Percentiles rank a stretch among this genome's conserved stretches.
phyloP scores from a whole-genome alignment of 2,113 vertebrate species.

The Aphelocoma coerulescens region DNA sequence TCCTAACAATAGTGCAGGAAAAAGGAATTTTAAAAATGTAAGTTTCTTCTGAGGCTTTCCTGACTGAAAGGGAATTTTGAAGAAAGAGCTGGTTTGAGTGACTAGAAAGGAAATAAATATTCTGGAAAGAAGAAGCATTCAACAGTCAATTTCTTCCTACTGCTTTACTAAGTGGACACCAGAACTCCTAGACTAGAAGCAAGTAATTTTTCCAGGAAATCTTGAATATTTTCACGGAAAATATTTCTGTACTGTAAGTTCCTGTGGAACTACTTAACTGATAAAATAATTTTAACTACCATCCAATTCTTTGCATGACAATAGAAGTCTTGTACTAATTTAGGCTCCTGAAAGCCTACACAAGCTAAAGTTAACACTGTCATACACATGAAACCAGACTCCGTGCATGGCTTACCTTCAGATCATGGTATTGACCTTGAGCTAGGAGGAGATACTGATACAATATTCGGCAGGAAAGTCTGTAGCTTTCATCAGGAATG shows the following conservation, averaged over 20 bases:
- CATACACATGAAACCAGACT: neutral
- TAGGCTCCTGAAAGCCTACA: neutral
- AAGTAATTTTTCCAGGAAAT: neutral
- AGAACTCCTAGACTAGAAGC: neutral
- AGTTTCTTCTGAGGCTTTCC: neutral
- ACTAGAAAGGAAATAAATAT: neutral
- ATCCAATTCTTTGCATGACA: neutral
- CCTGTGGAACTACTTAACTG: neutral
- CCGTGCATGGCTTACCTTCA: slow-evolving; percentile 79
- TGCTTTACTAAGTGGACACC: neutral
- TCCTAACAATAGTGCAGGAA: neutral
- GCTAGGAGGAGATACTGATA: slow-evolving; percentile 91
- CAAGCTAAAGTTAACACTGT: neutral
- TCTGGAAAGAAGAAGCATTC: neutral
- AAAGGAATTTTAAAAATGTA: neutral
- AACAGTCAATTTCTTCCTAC: neutral
- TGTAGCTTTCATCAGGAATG: slow-evolving; percentile 87
- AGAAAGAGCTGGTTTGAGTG: neutral
- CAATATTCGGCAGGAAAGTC: slow-evolving; percentile 84
- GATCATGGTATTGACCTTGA: slow-evolving; percentile 87
- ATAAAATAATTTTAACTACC: neutral
- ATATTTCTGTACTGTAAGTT: neutral
- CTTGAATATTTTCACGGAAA: neutral
- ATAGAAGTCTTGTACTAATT: neutral
- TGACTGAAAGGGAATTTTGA: neutral